These are phyloP conservation scores for Sinohyriopsis cumingii DNA, from an alignment of 2,888 invertebrate genomes.

Conservation along the genomic window DNA sequence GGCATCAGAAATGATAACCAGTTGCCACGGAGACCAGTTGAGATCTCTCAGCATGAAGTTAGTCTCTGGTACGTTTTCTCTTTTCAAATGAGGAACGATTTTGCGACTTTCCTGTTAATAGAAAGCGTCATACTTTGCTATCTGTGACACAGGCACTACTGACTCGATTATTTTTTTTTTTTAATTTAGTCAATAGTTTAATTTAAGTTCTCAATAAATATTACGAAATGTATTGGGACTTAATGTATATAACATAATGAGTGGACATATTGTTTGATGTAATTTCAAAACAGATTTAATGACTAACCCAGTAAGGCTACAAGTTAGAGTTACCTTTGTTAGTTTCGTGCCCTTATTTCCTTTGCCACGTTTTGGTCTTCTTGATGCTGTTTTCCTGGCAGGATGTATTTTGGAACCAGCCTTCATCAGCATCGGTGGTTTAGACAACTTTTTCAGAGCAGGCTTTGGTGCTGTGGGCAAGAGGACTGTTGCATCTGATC, in stretches of 20 bases:
- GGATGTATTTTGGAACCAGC: constrained; percentile 12
- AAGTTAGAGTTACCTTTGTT: too few species aligned
- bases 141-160: too few species aligned
- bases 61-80: constrained; percentile 28
- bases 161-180: too few species aligned
- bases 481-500: neutral
- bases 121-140: neutral
- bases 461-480: constrained; percentile 1
- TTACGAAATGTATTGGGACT: too few species aligned
- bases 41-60: constrained; percentile 31
- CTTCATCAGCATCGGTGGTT: neutral
- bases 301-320: too few species aligned
- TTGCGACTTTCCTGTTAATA: constrained; percentile 9
- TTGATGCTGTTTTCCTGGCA: constrained; percentile 10
- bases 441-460: constrained; percentile 5
- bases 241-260: too few species aligned
- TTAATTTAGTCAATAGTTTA: too few species aligned
- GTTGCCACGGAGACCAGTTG: constrained; percentile 37
- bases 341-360: neutral
- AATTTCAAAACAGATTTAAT: too few species aligned
- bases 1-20: constrained; percentile 13
- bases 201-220: too few species aligned
- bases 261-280: too few species aligned
- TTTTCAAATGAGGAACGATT: constrained; percentile 15
- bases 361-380: neutral